Percentiles rank a stretch among this genome's conserved stretches.
Conservation (phyloP, 2,113 vertebrate genomes). For the Dicentrarchus labrax region DNA sequence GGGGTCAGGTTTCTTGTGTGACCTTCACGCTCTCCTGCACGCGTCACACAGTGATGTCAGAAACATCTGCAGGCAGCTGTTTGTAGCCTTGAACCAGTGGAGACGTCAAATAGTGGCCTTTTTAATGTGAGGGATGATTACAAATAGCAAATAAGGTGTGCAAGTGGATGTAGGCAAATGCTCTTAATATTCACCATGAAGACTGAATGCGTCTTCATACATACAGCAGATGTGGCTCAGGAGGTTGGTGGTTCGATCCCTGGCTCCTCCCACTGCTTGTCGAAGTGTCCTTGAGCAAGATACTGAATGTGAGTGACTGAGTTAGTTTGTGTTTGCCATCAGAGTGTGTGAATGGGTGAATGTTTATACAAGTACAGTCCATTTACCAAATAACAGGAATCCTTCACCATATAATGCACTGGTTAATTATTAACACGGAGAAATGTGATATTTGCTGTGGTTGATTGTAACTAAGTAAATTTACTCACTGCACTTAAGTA, state of each 20-base stretch:
- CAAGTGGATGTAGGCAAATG: neutral
- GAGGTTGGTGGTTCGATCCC: too few species aligned
- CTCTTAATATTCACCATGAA: neutral
- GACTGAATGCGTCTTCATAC: neutral
- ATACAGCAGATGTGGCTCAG: neutral
- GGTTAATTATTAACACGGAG: neutral
- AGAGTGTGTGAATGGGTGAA: too few species aligned
- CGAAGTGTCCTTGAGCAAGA: too few species aligned
- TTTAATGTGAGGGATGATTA: neutral
- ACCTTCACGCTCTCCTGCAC: slow-evolving; percentile 63
- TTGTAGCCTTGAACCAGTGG: neutral
- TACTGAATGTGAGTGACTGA: too few species aligned
- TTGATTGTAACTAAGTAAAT: neutral
- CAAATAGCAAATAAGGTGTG: neutral
- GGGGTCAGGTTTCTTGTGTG: slow-evolving; percentile 43
- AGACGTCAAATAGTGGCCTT: neutral
- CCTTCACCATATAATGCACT: neutral
- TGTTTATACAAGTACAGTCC: too few species aligned
- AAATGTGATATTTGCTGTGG: neutral
- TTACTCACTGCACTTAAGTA: neutral
- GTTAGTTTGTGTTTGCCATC: too few species aligned
- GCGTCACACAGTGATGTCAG: slow-evolving; percentile 55
- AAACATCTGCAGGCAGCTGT: slow-evolving; percentile 35
- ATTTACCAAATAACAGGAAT: neutral
- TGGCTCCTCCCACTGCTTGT: too few species aligned